These are phyloP conservation scores for Drosophila meridionalis DNA, from an alignment of 2,888 invertebrate genomes.

Conservation along the genomic window DNA sequence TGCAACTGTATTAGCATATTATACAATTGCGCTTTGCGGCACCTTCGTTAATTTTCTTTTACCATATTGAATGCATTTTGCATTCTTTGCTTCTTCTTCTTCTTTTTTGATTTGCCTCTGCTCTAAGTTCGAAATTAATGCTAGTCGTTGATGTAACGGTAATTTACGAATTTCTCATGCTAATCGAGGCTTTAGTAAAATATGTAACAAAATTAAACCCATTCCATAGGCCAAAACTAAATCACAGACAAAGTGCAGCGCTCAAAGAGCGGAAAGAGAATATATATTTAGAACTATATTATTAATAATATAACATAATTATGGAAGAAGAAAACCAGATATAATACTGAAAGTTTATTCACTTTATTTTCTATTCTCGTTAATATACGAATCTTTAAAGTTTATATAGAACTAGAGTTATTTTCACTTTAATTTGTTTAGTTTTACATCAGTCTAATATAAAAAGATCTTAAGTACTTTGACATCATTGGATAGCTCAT, in stretches of 20 bases:
- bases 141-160: neutral
- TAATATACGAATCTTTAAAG: too few relatives aligned
- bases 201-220: neutral
- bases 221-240: neutral
- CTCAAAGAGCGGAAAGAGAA: neutral
- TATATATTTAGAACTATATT: too few relatives aligned
- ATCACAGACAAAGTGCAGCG: neutral
- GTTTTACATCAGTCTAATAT: too few relatives aligned
- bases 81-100: constrained; percentile 1
- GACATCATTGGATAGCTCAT: too few relatives aligned
- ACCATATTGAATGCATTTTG: constrained; percentile 31
- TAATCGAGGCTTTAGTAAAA: neutral
- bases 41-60: constrained; percentile 58
- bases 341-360: too few relatives aligned
- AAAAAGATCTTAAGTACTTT: too few relatives aligned
- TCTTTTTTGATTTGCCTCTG: constrained; percentile 26
- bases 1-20: constrained; percentile 56
- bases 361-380: too few relatives aligned
- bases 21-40: constrained; percentile 45
- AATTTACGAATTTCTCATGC: neutral
- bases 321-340: too few relatives aligned
- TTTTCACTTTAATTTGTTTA: too few relatives aligned
- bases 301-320: too few relatives aligned
- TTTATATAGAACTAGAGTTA: too few relatives aligned
- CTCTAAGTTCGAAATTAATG: constrained; percentile 58